Percentiles rank a stretch among this genome's conserved stretches.
phyloP scores from a whole-genome alignment of 2,797 vertebrate genomes.

The Sparus aurata region DNA sequence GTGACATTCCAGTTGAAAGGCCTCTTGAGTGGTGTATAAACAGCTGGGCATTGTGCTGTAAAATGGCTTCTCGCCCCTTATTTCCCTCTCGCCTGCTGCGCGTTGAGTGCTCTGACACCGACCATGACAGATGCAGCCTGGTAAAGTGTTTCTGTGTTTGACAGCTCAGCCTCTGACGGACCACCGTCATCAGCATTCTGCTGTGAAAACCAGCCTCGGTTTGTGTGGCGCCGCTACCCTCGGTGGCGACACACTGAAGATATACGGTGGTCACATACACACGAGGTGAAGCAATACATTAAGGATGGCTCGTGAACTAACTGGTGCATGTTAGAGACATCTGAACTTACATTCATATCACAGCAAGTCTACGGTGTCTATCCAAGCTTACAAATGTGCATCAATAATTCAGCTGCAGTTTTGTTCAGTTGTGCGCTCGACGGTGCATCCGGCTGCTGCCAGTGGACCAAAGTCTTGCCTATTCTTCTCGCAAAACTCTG shows the following conservation, averaged over 20 bases:
- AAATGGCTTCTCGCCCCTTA: conserved; percentile 51
- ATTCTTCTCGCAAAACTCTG: too few relatives aligned
- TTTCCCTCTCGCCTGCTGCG: conserved; percentile 41
- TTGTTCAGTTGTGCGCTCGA: conserved; percentile 49
- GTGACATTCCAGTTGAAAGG: conserved; percentile 42
- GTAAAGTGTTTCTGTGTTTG: conserved; percentile 50
- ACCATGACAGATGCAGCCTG: conserved; percentile 49
- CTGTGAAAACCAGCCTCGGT: conserved; percentile 15
- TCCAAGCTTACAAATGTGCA: conserved; percentile 56
- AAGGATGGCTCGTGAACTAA: background rate
- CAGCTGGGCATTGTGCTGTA: conserved; percentile 45
- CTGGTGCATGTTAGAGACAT: conserved; percentile 11
- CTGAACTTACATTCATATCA: conserved; percentile 39
- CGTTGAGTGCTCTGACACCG: conserved; percentile 52
- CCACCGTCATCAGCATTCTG: conserved; percentile 45
- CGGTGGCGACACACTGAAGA: background rate
- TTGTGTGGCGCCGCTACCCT: background rate
- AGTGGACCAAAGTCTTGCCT: conserved; percentile 16
- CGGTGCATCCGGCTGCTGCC: conserved; percentile 38
- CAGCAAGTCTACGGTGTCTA: conserved; percentile 33
- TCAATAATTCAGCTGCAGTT: conserved; percentile 72
- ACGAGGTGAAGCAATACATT: conserved; percentile 5
- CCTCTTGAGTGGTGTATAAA: conserved; percentile 48
- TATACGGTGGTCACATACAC: background rate
- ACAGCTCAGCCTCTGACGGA: conserved; percentile 57